These are phyloP conservation scores for Gymnocheta viridis DNA, from an alignment of 2,888 invertebrate genomes.

Conservation along the genomic window DNA sequence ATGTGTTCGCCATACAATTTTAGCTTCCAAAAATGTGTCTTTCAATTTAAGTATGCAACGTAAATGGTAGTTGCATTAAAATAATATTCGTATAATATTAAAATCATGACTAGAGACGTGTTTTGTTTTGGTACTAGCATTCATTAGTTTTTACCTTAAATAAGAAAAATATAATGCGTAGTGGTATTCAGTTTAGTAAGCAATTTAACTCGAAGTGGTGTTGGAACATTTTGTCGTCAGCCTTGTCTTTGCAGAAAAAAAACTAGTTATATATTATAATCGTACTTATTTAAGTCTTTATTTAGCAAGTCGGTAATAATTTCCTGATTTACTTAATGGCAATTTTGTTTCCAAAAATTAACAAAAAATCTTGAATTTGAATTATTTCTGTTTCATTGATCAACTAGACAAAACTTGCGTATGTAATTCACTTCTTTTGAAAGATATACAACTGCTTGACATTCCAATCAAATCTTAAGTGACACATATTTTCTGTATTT, in stretches of 20 bases:
- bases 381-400: not conserved
- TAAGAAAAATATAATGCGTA: conserved; percentile 5
- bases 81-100: conserved; percentile 65
- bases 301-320: too few species aligned
- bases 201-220: not conserved
- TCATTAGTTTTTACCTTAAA: conserved; percentile 31
- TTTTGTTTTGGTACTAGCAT: conserved; percentile 15
- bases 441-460: not conserved
- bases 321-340: not conserved
- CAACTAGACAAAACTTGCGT: not conserved
- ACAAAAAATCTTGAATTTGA: not conserved
- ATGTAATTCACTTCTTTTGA: not conserved
- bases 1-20: conserved; percentile 58
- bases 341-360: not conserved
- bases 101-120: conserved; percentile 63
- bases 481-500: not conserved
- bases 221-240: too few species aligned
- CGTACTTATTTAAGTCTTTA: too few species aligned
- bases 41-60: conserved; percentile 24
- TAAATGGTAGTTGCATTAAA: conserved; percentile 63
- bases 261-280: too few species aligned
- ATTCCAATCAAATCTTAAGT: not conserved
- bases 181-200: not conserved
- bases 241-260: too few species aligned
- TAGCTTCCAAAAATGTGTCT: conserved; percentile 36